Base-by-base conservation (phyloP, 2,888 invertebrate genomes). In the Synergus itoensis region DNA sequence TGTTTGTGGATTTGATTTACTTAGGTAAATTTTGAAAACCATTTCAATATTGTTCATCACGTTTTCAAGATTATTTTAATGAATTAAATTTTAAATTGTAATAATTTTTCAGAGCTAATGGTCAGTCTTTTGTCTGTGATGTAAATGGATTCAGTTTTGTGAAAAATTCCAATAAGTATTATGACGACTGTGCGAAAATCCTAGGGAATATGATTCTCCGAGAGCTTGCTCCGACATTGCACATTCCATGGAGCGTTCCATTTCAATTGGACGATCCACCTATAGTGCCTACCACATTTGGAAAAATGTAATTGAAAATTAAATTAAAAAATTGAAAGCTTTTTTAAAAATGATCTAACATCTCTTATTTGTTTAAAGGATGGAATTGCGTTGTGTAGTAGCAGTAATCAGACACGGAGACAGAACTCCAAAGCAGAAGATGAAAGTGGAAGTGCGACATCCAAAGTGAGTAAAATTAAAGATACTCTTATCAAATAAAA, bases 101-200 rank as follows among this genome's bases (percentile, higher is more conserved):
- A 76, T 81, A 79, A 81, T 80, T 85, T 91, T 92, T 28, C 89
- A 97, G 99, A 92, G 99, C 99, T 28, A 99, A 98, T 93, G 99
- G 99, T 75, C 98, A 98, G 92, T 99, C 99, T 0, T 99, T 98
- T 92, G 99, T 99, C 0, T 99, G 99, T 93, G 99, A 99, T 94
- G 99, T 99, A 4, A 99, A 99, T 93, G 99, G 99, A 0, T 99
- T 99, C 93, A 99, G 99, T 90, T 99, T 99, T 93, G 99, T 99
- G 41, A 99, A 99, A 92, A 99, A 99, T 92, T 99, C 99, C 0
- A 98, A 98, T 92, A 99, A 99, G 91, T 99, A 99, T 93, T 99
- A 99, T 91, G 99, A 99, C 92, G 99, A 99, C 91, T 99, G 99
- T 92, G 99, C 99, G 36, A 98, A 99, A 93, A 99, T 99, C 82